These are phyloP conservation scores for Nymphalis polychloros DNA, from an alignment of 2,888 invertebrate genomes.

Conservation along the genomic window DNA sequence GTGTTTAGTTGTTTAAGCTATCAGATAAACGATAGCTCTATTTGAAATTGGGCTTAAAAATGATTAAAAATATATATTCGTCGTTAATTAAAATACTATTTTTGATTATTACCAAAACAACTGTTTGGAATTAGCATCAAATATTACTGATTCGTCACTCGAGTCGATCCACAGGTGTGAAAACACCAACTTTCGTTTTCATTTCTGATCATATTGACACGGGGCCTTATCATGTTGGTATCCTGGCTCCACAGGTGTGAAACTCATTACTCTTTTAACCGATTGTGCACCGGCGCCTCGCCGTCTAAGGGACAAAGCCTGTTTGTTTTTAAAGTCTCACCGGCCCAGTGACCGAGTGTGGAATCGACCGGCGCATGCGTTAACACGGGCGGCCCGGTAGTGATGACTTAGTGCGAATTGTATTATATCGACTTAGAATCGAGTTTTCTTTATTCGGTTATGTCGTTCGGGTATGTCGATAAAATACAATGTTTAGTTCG, in stretches of 20 bases:
- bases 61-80: no score
- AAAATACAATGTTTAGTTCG: not conserved
- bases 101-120: no score
- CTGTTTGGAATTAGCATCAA: no score
- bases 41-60: no score
- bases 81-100: no score
- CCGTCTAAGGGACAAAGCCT: slow-evolving; percentile 74
- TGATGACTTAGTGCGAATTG: slow-evolving; percentile 25
- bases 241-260: slow-evolving; percentile 60
- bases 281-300: slow-evolving; percentile 65
- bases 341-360: slow-evolving; percentile 79
- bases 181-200: not conserved
- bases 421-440: slow-evolving; percentile 22
- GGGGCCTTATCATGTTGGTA: slow-evolving; percentile 2
- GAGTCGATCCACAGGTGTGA: slow-evolving; percentile 6
- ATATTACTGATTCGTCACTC: not conserved
- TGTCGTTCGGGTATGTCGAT: not conserved
- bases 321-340: slow-evolving; percentile 71
- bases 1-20: no score
- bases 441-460: slow-evolving; percentile 15
- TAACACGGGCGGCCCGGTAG: slow-evolving; percentile 36
- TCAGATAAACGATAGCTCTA: no score
- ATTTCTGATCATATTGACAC: not conserved
- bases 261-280: slow-evolving; percentile 58
- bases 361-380: slow-evolving; percentile 79